Evolutionary conservation across 2,797 vertebrate species (phyloP).

Genomic region (Paedocypris micromegethes): DNA sequence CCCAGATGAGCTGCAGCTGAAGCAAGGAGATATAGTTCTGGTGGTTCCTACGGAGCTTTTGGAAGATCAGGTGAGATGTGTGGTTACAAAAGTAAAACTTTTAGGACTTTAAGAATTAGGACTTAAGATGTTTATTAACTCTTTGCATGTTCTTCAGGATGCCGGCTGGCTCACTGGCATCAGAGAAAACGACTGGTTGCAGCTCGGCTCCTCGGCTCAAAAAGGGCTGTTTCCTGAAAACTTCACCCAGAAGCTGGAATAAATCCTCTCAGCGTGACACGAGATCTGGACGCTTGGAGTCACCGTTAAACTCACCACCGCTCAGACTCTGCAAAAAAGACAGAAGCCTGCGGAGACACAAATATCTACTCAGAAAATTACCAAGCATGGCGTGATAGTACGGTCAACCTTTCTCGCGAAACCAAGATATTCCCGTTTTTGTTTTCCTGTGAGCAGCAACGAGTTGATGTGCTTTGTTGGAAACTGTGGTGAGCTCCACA

Average conservation of each 20-base stretch:
- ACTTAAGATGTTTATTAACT: not conserved
- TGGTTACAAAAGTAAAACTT: not conserved
- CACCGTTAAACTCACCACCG: constrained; percentile 56
- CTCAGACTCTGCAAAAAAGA: constrained; percentile 52
- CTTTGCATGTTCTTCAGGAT: constrained; percentile 70
- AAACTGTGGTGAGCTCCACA: constrained; percentile 55
- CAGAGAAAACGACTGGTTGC: constrained; percentile 84
- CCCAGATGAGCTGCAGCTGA: constrained; percentile 86
- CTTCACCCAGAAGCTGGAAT: constrained; percentile 81
- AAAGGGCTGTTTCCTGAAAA: constrained; percentile 97
- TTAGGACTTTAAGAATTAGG: not conserved
- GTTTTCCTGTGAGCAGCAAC: constrained; percentile 48
- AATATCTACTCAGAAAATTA: constrained; percentile 50
- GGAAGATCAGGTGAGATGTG: constrained; percentile 83
- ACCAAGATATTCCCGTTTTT: constrained; percentile 58
- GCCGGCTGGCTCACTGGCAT: constrained; percentile 94
- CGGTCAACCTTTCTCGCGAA: constrained; percentile 57
- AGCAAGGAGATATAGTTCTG: constrained; percentile 83
- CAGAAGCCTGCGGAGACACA: constrained; percentile 38
- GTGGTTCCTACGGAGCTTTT: constrained; percentile 80
- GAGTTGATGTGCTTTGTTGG: constrained; percentile 46
- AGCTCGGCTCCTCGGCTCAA: constrained; percentile 67
- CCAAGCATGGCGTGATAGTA: constrained; percentile 64
- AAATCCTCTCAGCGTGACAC: constrained; percentile 38
- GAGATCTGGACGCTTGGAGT: constrained; percentile 55